Base-by-base conservation (phyloP, 2,888 invertebrate species). In the Caenorhabditis sp. region DNA sequence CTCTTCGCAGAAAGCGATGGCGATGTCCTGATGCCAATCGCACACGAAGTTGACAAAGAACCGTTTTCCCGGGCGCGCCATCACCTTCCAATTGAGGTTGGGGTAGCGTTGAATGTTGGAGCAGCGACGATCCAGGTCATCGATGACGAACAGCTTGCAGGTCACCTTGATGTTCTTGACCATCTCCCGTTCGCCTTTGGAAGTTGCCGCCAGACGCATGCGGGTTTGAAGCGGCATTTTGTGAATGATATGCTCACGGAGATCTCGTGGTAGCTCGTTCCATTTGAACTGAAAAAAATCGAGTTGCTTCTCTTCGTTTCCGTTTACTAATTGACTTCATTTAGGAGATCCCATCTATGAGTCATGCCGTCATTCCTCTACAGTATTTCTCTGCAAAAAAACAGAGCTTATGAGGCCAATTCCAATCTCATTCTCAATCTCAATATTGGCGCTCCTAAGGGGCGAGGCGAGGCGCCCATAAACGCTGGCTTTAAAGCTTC, bases 21-120 rank as follows among this genome's bases (percentile, higher is more conserved):
- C 72, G 28, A 72, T 72, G 24, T 72, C 72, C 6, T 72, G 72
- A 13, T 56, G 32, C 72, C 72, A 72, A 15, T 72, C 72, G 55
- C 72, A 72, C 2, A 64, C n/a, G 24, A 72, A 72, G 35, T 72
- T 72, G 13, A 72, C 15, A 37, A 72, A 72, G 50, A 47, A 72
- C 18, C 50, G 28, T 24, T 64, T 72, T 35, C 72, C 72, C 0
- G 64, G 55, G 1, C 51, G 44, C 8, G 37, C 11, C 26, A 24
- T 64, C 5, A 50, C 72, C 44, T 47, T 72, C 56, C 56, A 64
- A 32, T 64, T 35, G 15, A 72, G 58, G 18, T 47, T 55, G 2
- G 72, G 72, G 50, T 72, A 72, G 24, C 72, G 72, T 8, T 55
- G 72, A 26, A 64, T 15, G 18, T 72, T 37, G 0, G 47, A 53